Base-by-base conservation (phyloP, 1,140 invertebrate species). In the Brachionus manjavacas region DNA sequence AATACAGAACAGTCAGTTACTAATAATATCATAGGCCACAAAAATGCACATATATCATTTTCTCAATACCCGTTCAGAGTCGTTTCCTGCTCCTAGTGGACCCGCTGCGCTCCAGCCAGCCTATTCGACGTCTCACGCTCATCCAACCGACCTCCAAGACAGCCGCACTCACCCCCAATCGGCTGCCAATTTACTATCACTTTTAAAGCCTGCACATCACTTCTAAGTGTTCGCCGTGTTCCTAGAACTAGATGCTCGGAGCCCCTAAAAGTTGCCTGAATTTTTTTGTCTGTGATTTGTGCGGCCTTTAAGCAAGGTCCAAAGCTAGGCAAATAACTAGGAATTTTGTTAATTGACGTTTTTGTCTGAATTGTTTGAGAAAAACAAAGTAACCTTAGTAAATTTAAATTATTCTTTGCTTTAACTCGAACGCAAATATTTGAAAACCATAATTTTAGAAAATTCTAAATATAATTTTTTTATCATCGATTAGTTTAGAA, bases 1-100 rank as follows among this genome's bases (percentile, higher is more conserved):
- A 72, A 72, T 72, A 39, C 68, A 72, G 68, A 72, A 72, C 68
- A 72, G 35, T 43, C 64, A 72, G 68, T 72, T 41, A 72, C 6
- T 72, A 72, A 39, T 72, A 72, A 72, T 72, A 39, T 41, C 35
- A 72, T 41, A 72, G 39, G 31, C 68, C 28, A 70, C n/a, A 20
- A 55, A 55, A 55, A 55, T 25, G 16, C 16, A 23, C n/a, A 55
- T 23, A 55, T 2, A 55, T 7, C 16, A 55, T 16, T 55, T 55
- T 49, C 12, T 14, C 3, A n/a, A n/a, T n/a, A 7, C 3, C 12
- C 46, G 46, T 49, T 49, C 12, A 23, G 52, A 20, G 8, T 55
- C 2, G 52, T 8, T 55, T 55, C 52, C 52, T 4, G 52, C 52
- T 55, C 52, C 52, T 23, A 7, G 52, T 55, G 16, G 52, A 55